Base-by-base conservation (phyloP, 2,797 vertebrate genomes). In the Myiotriccus ornatus region DNA sequence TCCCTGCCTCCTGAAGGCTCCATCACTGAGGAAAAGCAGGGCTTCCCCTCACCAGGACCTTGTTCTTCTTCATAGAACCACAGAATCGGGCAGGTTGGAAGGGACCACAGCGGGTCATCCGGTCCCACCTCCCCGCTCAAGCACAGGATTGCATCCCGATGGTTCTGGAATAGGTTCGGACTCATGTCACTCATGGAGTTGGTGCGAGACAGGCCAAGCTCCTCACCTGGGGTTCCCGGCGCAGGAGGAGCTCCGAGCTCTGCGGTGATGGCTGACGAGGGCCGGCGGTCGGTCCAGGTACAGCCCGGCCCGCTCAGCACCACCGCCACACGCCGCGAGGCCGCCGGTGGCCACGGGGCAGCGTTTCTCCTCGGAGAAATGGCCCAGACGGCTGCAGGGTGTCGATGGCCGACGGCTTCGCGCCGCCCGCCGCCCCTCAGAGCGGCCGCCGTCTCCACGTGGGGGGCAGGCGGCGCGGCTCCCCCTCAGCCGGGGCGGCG, bases 221-320 rank as follows among this genome's bases (percentile, higher is more conserved):
- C 20, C 55, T 63, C 43, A 8, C 24, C 24, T 5, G 18, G 28
- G 27, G 27, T 28, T 50, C 25, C 49, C 9, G 16, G 49, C 27
- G 9, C 49, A 18, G 49, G 49, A 28, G 49, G 10, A 19, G 50
- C 28, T 52, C 28, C 19, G 18, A 0, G 3, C 20, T 27, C 0
- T 0, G 52, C 6, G 0, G 15, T 0, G 24, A 28, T 1, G 44
- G 50, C 0, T 0, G 12, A 4, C 4, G 2, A 46, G 15, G 73
- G 39, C 55, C 27, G 6, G 34, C 2, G 28, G 28, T 52, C 28
- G 27, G 17, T 52, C 16, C 27, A 7, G 28, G 27, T 12, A 17
- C 27, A 18, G 28, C 50, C 50, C 28, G 24, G 28, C 28, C 5
- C 50, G 28, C 50, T 30, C 17, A 7, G 50, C 50, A 52, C 28